These are phyloP conservation scores for Lycaena phlaeas DNA, from an alignment of 2,888 invertebrate species.

Conservation along the genomic window DNA sequence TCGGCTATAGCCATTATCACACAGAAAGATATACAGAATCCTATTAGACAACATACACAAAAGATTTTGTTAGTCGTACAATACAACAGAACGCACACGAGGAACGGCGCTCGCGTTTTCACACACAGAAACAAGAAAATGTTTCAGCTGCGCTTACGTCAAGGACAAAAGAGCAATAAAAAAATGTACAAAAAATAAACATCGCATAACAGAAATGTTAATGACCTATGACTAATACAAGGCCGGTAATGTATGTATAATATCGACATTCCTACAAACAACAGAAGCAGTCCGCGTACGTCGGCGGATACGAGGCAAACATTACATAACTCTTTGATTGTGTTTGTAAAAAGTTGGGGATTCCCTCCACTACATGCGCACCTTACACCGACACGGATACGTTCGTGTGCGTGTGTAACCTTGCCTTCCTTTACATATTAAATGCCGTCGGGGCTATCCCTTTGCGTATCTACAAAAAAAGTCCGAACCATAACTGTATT, in stretches of 20 bases:
- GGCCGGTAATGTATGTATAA: slow-evolving; percentile 59
- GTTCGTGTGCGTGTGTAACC: slow-evolving; percentile 62
- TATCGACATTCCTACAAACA: slow-evolving; percentile 67
- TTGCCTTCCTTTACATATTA: slow-evolving; percentile 73
- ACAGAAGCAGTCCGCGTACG: slow-evolving; percentile 51
- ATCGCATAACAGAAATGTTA: slow-evolving; percentile 54
- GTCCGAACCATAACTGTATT: slow-evolving; percentile 57
- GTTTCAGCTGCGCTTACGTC: slow-evolving; percentile 21
- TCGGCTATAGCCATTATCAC: too few species aligned
- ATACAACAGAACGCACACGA: too few species aligned
- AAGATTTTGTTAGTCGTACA: too few species aligned
- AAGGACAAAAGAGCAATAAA: slow-evolving; percentile 42
- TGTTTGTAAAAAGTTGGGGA: slow-evolving; percentile 74
- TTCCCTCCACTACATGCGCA: slow-evolving; percentile 68
- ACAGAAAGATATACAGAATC: too few species aligned
- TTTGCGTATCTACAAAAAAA: slow-evolving; percentile 69
- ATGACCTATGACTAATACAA: slow-evolving; percentile 66
- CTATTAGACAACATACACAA: too few species aligned
- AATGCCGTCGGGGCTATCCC: slow-evolving; percentile 70
- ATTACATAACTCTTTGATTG: slow-evolving; percentile 74
- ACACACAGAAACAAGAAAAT: slow-evolving; percentile 17
- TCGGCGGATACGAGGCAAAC: slow-evolving; percentile 66
- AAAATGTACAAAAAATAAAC: slow-evolving; percentile 49
- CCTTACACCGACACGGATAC: slow-evolving; percentile 43
- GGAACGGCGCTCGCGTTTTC: slow-evolving; percentile 10